Base-by-base conservation (phyloP, 2,888 invertebrate species). In the Adineta ricciae region DNA sequence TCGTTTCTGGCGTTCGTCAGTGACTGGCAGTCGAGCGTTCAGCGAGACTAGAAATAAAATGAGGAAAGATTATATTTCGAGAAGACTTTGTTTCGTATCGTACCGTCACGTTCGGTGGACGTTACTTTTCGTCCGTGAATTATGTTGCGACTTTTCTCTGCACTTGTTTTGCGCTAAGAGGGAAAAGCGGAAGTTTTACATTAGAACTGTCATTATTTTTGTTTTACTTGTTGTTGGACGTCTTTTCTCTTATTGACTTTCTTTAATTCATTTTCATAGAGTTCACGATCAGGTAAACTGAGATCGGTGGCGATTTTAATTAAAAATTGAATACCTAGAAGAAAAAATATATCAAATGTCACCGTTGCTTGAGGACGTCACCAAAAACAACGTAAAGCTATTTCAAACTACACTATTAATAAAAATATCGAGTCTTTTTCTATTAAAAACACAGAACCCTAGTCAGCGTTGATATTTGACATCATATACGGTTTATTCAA, bases 221-320 rank as follows among this genome's bases (percentile, higher is more conserved):
- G 56, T 21, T 16, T 14, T 78, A 78, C 78, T n/a, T 78, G 78
- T 9, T 19, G 73, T 84, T 85, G 64, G 8, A 85, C 73, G 73
- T 85, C 85, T 19, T 83, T 85, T 78, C 83, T 78, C 82, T 85
- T 85, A 41, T 93, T 92, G 7, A 92, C 93, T 86, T 95, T 94
- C 88, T 95, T 94, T 89, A 97, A 92, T 89, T 96, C 96, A 56
- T 93, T 91, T 89, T 97, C 92, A 41, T 78, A 78, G 21, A 24
- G 8, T n/a, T 78, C 78, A 11, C 38, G 41, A 0, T 78, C 78
- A 24, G 41, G 78, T 41, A 78, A 78, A 0, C 97, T 97, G 88
- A 97, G 92, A 89, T 96, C 96, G 54, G 94, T 94, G 89, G 95
- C 94, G 84, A 97, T 91, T 87, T 95, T 93, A n/a, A 96, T 94